Evolutionary conservation across 1,140 invertebrate genomes (phyloP), one percentile per base, ranked within the genome.

Genomic region (Zaprionus capensis): DNA sequence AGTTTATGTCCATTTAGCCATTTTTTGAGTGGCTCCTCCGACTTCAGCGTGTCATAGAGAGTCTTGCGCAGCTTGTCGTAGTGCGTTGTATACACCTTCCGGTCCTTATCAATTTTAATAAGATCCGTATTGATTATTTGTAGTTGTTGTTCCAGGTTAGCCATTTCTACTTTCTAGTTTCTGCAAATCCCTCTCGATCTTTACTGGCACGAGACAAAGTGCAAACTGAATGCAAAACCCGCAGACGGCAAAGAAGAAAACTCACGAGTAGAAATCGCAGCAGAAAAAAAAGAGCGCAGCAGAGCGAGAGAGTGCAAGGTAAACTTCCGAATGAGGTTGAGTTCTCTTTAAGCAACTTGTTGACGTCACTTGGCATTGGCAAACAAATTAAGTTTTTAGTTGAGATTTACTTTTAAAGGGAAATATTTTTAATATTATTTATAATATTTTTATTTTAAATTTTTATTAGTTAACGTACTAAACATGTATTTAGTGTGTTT

Each of bases 1-100:
- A 67, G 44, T 36, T 66, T 80, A 41, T 56, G 64, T 56, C 82
- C 82, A 11, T 68, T 81, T 12, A 78, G 14, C 44, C 84, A 31
- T 24, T 71, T 74, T 1, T 55, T 55, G 15, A 85, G 38, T 15
- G 65, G 53, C 41, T 28, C n/a, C n/a, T 55, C 44, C 2, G 7
- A 5, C 24, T 59, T 78, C 15, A 61, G 69, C 0, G 20, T 44
- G 12, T 34, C 24, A 66, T 85, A 84, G 17, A 84, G 17, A 24
- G 15, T 6, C 7, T 84, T 51, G 1, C 75, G 71, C 22, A 88
- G 58, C 0, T 28, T 41, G 15, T 71, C 44, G 26, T 71, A 90
- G 58, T 84, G 85, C 1, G 17, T 15, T 9, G 75, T 74, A 34
- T 67, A 90, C 6, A 1, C 1, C 64, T 46, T 6, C 5, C 81